Evolutionary conservation across 2,797 vertebrate genomes (phyloP), one percentile per base, ranked within the genome.

Genomic region (Hyperoplus immaculatus): DNA sequence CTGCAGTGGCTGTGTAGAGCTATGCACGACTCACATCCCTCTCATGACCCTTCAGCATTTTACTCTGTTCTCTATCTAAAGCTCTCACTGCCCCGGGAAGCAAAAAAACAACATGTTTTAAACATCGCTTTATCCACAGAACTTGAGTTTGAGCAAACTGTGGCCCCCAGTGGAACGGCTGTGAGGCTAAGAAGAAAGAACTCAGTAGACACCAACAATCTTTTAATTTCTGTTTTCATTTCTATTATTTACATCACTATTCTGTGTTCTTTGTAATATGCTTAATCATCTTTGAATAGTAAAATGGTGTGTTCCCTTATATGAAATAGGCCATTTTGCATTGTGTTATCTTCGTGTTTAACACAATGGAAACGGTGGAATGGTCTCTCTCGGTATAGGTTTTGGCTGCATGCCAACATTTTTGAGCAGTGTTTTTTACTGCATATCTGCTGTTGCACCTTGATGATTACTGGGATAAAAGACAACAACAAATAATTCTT

Each of bases 1-100:
- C 92, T 94, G 93, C 89, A 74, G 78, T 87, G 88, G 85, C 92
- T 92, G 87, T 63, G 65, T 90, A 91, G 82, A 82, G 88, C 90
- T 90, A 67, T 93, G 92, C 93, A 93, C 89, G 87, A 90, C 75
- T 87, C 60, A 72, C 90, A 90, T 88, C 62, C 69, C 66, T 85
- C 75, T 75, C 88, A 86, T 87, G 49, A 83, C 66, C 83, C 68
- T 65, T 82, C 42, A 78, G 62, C 78, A 51, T 54, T 83, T 81
- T 78, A 67, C 61, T 74, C 60, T 78, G 79, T 80, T 89, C 71
- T 88, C 73, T 86, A 68, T 80, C 69, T 60, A 54, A 86, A 69
- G 80, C 85, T 79, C 75, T 82, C 79, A 69, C 64, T 61, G 16
- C 66, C 69, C 59, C 5, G 15, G 69, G 79, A 86, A 83, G 90